Evolutionary conservation across 1,140 invertebrate species (phyloP).

Genomic region (Acyrthosiphon pisum): DNA sequence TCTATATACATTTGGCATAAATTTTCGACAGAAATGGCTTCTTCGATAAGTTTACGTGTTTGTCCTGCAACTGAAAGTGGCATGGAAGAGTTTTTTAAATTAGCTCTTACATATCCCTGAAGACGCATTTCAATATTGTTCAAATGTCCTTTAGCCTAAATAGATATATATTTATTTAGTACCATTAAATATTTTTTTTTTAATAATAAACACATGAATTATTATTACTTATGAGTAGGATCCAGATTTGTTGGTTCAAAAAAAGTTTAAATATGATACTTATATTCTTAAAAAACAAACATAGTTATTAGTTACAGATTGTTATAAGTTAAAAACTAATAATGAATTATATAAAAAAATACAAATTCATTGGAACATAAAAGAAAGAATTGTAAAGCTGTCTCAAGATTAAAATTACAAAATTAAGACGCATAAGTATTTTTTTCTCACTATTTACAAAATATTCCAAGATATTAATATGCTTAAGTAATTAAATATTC

Average conservation of each 20-base stretch:
- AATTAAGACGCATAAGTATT: no score
- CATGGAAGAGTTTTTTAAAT: constrained; percentile 64
- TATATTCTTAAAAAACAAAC: no score
- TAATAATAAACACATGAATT: neutral
- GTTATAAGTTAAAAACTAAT: no score
- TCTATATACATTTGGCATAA: constrained; percentile 96
- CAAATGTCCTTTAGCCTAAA: constrained; percentile 77
- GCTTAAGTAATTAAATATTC: neutral
- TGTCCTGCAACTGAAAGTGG: constrained; percentile 90
- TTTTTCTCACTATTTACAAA: no score
- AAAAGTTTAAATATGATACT: neutral
- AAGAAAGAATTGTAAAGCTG: no score
- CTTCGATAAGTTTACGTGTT: constrained; percentile 86
- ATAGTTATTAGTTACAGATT: no score
- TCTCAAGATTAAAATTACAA: no score
- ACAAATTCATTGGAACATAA: no score
- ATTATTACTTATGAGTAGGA: neutral
- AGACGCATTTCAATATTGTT: constrained; percentile 83
- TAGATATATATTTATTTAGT: neutral
- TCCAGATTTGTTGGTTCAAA: neutral
- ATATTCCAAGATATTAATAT: no score
- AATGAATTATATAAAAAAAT: no score
- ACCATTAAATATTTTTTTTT: neutral
- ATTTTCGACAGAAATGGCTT: constrained; percentile 88
- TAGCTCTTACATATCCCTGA: constrained; percentile 76